Conservation (phyloP, 2,113 vertebrate genomes). For the Nasalis larvatus region DNA sequence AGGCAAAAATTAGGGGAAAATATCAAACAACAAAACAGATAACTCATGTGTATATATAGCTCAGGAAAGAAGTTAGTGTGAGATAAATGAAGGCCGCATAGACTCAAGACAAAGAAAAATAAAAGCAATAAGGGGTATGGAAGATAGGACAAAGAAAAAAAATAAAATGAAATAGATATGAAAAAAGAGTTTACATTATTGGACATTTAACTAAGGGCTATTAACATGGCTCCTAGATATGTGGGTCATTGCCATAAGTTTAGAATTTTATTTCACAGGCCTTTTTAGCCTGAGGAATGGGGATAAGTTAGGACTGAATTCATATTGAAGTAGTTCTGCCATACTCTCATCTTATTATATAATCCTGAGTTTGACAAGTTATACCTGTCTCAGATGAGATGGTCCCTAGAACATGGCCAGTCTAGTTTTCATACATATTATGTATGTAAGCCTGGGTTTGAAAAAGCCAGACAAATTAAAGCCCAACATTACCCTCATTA, state of each 20-base stretch:
- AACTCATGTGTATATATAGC: neutral
- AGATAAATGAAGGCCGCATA: neutral
- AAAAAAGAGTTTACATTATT: neutral
- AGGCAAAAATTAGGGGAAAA: neutral
- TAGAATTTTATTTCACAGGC: neutral
- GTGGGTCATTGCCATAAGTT: neutral
- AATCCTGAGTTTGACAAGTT: neutral
- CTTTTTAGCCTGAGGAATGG: neutral
- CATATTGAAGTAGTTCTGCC: neutral
- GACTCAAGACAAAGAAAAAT: neutral
- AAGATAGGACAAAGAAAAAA: neutral
- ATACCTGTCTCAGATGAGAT: neutral
- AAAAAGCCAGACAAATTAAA: neutral
- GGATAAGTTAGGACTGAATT: neutral
- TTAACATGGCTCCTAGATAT: neutral
- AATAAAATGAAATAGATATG: neutral
- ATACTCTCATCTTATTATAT: neutral
- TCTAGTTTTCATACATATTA: neutral
- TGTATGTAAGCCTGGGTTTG: neutral
- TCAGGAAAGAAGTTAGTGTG: neutral
- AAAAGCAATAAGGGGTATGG: neutral
- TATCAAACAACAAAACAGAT: neutral
- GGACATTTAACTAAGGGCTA: neutral
- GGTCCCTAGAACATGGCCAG: neutral
- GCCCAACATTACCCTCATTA: neutral